Conservation (phyloP, 2,797 vertebrate genomes). For the Schizothorax lantsangensis region DNA sequence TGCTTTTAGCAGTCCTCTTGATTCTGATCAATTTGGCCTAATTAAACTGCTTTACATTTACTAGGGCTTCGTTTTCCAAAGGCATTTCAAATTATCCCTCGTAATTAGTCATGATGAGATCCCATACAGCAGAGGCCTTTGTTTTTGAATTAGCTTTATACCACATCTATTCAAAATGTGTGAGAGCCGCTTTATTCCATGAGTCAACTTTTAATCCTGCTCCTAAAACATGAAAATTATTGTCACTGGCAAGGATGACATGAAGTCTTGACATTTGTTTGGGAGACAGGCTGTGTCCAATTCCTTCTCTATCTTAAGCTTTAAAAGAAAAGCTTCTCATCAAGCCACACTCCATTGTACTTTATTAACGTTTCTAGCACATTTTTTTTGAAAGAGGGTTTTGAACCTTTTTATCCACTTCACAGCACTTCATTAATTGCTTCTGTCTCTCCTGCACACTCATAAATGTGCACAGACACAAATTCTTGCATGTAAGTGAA, state of each 20-base stretch:
- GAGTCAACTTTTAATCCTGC: conserved; percentile 56
- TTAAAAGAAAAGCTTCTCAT: conserved; percentile 68
- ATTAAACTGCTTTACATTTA: conserved; percentile 71
- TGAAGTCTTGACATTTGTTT: conserved; percentile 63
- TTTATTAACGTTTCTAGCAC: conserved; percentile 75
- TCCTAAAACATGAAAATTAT: conserved; percentile 57
- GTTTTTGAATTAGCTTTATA: conserved; percentile 66
- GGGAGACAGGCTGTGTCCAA: conserved; percentile 61
- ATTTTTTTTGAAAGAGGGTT: conserved; percentile 77
- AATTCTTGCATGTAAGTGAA: conserved; percentile 21
- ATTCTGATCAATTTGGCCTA: conserved; percentile 70
- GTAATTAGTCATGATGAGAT: conserved; percentile 66
- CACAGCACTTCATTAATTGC: conserved; percentile 82
- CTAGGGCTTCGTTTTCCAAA: conserved; percentile 62
- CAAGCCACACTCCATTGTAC: conserved; percentile 70
- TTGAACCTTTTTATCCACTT: conserved; percentile 82
- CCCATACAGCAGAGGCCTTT: conserved; percentile 55
- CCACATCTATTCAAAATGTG: conserved; percentile 58
- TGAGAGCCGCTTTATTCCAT: conserved; percentile 45
- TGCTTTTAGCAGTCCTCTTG: conserved; percentile 71
- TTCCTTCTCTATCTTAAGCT: conserved; percentile 67
- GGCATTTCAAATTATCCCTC: conserved; percentile 66
- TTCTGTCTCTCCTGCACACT: conserved; percentile 58
- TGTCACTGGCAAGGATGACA: conserved; percentile 50
- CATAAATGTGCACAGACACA: conserved; percentile 29